Conservation (phyloP, 2,888 invertebrate species). For the Priocnemis perturbator region DNA sequence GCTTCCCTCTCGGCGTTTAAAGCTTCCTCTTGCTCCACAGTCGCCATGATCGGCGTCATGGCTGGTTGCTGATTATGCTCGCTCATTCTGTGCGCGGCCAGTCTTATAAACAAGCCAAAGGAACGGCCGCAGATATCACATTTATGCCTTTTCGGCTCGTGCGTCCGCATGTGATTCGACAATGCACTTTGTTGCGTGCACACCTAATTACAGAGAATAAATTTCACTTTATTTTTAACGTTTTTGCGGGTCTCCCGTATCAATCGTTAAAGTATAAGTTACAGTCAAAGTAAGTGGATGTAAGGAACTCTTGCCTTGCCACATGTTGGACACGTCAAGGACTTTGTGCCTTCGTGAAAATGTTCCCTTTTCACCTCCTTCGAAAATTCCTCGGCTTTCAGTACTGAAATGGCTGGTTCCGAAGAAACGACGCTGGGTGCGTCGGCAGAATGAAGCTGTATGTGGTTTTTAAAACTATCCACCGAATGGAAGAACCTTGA, state of each 20-base stretch:
- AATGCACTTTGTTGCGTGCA: constrained; percentile 70
- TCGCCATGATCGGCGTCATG: constrained; percentile 59
- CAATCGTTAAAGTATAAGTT: not conserved
- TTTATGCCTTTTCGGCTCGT: constrained; percentile 68
- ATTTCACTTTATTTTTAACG: constrained; percentile 2
- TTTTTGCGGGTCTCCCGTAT: not conserved
- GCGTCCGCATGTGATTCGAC: constrained; percentile 70
- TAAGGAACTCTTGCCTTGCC: constrained; percentile 58
- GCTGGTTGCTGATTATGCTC: constrained; percentile 63
- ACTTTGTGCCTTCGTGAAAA: constrained; percentile 55
- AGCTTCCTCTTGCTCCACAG: constrained; percentile 68
- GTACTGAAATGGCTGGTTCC: constrained; percentile 33
- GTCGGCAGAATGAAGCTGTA: constrained; percentile 52
- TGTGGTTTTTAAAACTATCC: constrained; percentile 58
- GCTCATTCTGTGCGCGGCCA: constrained; percentile 64
- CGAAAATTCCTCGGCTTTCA: constrained; percentile 34
- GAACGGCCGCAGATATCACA: constrained; percentile 68
- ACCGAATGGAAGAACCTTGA: constrained; percentile 62
- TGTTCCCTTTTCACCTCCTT: constrained; percentile 55
- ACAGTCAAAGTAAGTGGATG: constrained; percentile 12
- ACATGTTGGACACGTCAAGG: constrained; percentile 66
- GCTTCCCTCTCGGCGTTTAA: constrained; percentile 67
- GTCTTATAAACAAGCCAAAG: constrained; percentile 66
- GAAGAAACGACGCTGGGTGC: no score
- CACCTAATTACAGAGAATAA: constrained; percentile 45